Conservation (phyloP, 2,888 invertebrate genomes). For the Nesidiocoris tenuis region DNA sequence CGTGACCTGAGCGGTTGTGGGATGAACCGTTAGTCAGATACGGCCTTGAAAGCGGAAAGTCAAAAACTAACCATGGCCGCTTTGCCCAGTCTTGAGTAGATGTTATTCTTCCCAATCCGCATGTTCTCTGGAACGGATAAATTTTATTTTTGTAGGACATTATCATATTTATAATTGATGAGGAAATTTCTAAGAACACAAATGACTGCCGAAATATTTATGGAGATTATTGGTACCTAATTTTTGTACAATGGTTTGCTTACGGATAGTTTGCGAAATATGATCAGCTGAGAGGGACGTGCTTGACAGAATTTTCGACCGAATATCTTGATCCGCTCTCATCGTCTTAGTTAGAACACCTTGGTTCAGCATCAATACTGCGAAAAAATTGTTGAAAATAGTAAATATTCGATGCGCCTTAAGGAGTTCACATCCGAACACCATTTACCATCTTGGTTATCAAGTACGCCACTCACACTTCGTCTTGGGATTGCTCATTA, state of each 20-base stretch:
- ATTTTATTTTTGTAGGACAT: background rate
- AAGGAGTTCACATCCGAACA: no score
- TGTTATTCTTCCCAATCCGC: conserved; percentile 11
- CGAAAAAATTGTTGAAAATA: no score
- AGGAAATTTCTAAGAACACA: background rate
- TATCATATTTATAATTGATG: background rate
- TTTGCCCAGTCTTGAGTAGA: conserved; percentile 24
- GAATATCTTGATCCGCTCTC: conserved; percentile 33
- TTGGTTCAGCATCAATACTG: conserved; percentile 33
- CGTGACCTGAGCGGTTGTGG: no score
- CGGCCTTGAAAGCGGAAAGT: no score
- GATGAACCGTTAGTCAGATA: no score
- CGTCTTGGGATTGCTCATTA: conserved; percentile 12
- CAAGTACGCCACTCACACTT: conserved; percentile 10
- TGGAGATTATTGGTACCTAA: background rate
- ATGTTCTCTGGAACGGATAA: conserved; percentile 13
- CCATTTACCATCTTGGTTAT: no score
- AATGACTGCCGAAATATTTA: background rate
- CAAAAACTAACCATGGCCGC: conserved; percentile 30
- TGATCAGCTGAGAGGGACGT: conserved; percentile 32
- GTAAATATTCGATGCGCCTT: no score
- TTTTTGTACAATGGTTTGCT: background rate
- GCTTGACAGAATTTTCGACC: conserved; percentile 8
- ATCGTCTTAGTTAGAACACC: conserved; percentile 34
- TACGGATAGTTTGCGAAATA: conserved; percentile 33